Evolutionary conservation across 2,888 invertebrate genomes (phyloP).

Genomic region (Leptinotarsa rubiginosa): DNA sequence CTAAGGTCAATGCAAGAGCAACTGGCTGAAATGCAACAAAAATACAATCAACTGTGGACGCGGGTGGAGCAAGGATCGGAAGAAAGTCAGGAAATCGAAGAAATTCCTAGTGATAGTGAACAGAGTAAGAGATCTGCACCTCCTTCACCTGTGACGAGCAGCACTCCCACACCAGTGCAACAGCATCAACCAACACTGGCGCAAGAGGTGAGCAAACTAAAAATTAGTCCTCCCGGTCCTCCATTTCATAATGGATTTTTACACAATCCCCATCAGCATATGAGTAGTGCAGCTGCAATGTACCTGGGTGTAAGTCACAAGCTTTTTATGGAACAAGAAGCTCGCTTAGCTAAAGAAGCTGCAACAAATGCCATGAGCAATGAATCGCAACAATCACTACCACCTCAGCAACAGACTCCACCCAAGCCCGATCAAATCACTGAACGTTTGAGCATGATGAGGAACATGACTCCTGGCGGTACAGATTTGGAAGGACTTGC

Average conservation of each 20-base stretch:
- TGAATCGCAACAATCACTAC: constrained; percentile 69
- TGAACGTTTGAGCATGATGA: constrained; percentile 82
- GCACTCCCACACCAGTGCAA: constrained; percentile 64
- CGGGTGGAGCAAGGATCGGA: constrained; percentile 85
- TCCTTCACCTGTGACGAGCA: constrained; percentile 70
- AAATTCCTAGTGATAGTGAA: constrained; percentile 78
- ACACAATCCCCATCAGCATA: constrained; percentile 66
- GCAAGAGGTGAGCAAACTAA: constrained; percentile 64
- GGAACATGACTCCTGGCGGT: constrained; percentile 76
- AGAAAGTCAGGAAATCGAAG: constrained; percentile 81
- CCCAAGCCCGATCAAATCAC: constrained; percentile 77
- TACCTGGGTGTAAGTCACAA: constrained; percentile 84
- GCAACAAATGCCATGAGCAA: constrained; percentile 72
- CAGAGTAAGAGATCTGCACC: constrained; percentile 68
- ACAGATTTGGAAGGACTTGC: constrained; percentile 89
- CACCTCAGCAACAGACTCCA: constrained; percentile 61
- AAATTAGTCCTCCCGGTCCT: constrained; percentile 66
- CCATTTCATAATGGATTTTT: constrained; percentile 66
- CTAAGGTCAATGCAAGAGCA: constrained; percentile 89
- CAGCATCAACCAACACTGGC: constrained; percentile 56
- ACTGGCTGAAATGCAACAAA: constrained; percentile 90
- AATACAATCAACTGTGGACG: constrained; percentile 88
- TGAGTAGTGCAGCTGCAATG: constrained; percentile 72
- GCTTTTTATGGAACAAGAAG: constrained; percentile 83
- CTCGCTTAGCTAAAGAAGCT: constrained; percentile 76